phyloP scores from a whole-genome alignment of 1,140 invertebrate species.

The Drosophila quadrilineata region DNA sequence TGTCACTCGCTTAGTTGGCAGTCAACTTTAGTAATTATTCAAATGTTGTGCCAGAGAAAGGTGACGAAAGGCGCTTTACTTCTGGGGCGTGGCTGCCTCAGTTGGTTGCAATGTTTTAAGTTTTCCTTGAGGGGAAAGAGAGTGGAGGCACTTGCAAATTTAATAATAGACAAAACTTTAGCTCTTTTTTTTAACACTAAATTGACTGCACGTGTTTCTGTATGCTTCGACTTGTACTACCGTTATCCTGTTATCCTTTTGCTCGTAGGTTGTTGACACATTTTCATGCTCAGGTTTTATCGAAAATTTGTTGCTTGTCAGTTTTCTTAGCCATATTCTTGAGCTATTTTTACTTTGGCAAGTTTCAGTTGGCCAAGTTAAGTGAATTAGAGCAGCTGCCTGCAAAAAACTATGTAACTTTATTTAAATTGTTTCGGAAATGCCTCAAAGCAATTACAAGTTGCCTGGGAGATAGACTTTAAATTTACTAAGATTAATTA shows the following conservation, averaged over 20 bases:
- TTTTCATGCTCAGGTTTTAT: constrained; percentile 34
- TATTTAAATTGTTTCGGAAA: constrained; percentile 58
- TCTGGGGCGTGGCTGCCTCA: constrained; percentile 33
- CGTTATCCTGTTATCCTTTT: background rate
- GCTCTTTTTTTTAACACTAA: constrained; percentile 30
- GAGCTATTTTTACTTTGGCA: constrained; percentile 56
- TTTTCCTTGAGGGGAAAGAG: constrained; percentile 37
- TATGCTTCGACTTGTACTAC: background rate
- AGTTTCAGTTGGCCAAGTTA: constrained; percentile 49
- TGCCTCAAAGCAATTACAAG: constrained; percentile 26
- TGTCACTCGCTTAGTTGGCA: background rate
- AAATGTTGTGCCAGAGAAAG: constrained; percentile 42
- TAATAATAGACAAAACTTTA: constrained; percentile 66
- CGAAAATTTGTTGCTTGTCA: constrained; percentile 25
- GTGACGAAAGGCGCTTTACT: constrained; percentile 51
- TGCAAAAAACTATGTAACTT: constrained; percentile 48
- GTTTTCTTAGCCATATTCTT: constrained; percentile 43
- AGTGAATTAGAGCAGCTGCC: constrained; percentile 59
- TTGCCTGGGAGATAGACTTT: too few species aligned
- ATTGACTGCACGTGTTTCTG: constrained; percentile 30
- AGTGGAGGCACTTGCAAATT: constrained; percentile 54
- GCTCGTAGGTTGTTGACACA: constrained; percentile 32
- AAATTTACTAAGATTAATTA: too few species aligned
- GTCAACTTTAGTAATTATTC: constrained; percentile 74
- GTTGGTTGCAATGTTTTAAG: constrained; percentile 37